phyloP scores from a whole-genome alignment of 1,140 invertebrate species.

The Drosophila equinoxialis region DNA sequence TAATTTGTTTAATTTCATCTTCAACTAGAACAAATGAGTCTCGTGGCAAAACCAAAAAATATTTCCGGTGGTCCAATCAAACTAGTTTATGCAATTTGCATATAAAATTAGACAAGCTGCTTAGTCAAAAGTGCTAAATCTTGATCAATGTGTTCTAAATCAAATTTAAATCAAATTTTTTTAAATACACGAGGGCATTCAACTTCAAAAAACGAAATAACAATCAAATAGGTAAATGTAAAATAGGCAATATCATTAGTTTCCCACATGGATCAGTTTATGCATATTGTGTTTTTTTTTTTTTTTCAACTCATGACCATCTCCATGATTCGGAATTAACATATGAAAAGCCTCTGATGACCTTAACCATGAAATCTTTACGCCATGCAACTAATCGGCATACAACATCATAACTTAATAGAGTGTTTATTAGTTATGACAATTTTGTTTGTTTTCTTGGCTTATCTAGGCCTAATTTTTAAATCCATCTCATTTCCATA shows the following conservation, averaged over 20 bases:
- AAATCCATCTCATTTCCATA: conserved; percentile 49
- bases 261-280: conserved; percentile 19
- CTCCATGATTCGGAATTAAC: conserved; percentile 29
- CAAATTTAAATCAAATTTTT: conserved; percentile 44
- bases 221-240: conserved; percentile 31
- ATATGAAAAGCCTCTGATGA: conserved; percentile 46
- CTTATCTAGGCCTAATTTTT: conserved; percentile 35
- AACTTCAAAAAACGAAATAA: conserved; percentile 48
- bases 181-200: conserved; percentile 56
- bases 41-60: conserved; percentile 26
- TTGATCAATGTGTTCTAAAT: conserved; percentile 60
- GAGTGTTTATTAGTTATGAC: conserved; percentile 36
- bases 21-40: conserved; percentile 39
- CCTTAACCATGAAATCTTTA: conserved; percentile 54
- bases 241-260: conserved; percentile 29
- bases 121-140: conserved; percentile 39
- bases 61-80: conserved; percentile 60
- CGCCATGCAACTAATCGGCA: conserved; percentile 29
- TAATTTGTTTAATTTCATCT: conserved; percentile 15
- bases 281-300: not conserved
- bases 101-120: conserved; percentile 52
- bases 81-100: conserved; percentile 59
- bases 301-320: conserved; percentile 7
- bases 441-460: not conserved
- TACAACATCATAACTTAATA: conserved; percentile 27